Conservation (phyloP, 2,113 vertebrate species). For the Protobothrops flavoviridis region DNA sequence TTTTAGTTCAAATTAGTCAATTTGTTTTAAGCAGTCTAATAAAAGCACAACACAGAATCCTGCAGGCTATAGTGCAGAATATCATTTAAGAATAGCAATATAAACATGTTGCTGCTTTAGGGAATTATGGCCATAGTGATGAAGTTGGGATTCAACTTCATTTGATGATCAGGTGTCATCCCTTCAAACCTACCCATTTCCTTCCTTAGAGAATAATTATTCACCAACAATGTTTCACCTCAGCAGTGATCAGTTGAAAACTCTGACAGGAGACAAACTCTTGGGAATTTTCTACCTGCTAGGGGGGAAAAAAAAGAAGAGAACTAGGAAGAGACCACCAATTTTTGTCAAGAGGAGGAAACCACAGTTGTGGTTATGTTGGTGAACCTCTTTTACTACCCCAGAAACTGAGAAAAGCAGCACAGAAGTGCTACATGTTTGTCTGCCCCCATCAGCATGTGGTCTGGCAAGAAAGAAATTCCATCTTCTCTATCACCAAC, state of each 20-base stretch:
- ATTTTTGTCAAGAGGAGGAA: background rate
- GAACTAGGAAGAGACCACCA: background rate
- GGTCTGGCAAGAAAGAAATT: constrained; percentile 17
- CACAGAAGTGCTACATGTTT: background rate
- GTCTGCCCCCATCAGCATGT: constrained; percentile 3
- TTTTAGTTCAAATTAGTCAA: background rate
- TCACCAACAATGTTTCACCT: background rate
- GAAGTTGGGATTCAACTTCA: background rate
- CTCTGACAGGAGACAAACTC: background rate
- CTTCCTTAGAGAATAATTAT: background rate
- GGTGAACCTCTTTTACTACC: background rate
- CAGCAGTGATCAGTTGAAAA: background rate
- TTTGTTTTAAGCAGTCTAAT: background rate
- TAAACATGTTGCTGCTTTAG: background rate
- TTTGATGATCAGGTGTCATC: background rate
- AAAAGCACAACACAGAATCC: background rate
- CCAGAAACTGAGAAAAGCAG: background rate
- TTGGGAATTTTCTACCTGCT: background rate
- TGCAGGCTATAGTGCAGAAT: background rate
- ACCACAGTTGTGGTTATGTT: background rate
- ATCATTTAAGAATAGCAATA: background rate
- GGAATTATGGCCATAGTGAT: background rate
- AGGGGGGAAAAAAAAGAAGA: background rate
- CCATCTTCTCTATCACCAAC: background rate
- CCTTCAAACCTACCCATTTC: background rate